These are phyloP conservation scores for Rhinopomastus cyanomelas DNA, from an alignment of 2,113 vertebrate species.

Conservation along the genomic window DNA sequence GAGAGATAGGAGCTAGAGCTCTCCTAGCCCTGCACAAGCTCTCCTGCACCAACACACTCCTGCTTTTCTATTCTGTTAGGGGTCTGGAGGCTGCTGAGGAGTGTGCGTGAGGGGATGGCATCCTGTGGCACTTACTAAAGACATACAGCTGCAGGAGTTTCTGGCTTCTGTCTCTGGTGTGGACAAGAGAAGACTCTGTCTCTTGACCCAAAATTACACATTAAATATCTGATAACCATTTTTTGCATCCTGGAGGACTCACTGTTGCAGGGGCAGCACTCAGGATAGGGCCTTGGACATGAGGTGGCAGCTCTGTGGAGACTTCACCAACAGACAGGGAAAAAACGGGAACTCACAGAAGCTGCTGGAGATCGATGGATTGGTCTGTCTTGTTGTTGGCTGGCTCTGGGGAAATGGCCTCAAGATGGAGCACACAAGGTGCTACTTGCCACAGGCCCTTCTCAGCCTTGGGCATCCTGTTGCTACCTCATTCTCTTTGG, in stretches of 20 bases:
- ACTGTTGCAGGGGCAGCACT: fast-evolving
- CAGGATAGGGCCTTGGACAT: background rate
- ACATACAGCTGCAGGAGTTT: background rate
- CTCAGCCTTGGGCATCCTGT: background rate
- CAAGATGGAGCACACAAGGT: background rate
- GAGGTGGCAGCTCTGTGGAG: background rate
- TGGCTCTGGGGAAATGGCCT: background rate
- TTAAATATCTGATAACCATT: background rate
- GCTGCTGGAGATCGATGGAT: background rate
- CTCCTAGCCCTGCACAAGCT: fast-evolving
- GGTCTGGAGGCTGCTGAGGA: background rate
- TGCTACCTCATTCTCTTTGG: fast-evolving
- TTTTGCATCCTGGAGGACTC: background rate
- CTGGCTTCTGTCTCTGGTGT: background rate
- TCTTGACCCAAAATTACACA: background rate
- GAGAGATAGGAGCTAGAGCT: background rate
- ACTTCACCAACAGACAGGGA: background rate
- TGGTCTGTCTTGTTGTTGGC: background rate
- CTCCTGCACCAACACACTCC: background rate
- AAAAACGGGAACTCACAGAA: background rate
- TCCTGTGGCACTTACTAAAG: background rate
- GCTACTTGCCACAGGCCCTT: background rate
- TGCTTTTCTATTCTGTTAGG: background rate
- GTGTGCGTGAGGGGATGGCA: background rate
- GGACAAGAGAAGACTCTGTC: background rate